Base-by-base conservation (phyloP, 2,888 invertebrate genomes). In the Chrysodeixis includens region DNA sequence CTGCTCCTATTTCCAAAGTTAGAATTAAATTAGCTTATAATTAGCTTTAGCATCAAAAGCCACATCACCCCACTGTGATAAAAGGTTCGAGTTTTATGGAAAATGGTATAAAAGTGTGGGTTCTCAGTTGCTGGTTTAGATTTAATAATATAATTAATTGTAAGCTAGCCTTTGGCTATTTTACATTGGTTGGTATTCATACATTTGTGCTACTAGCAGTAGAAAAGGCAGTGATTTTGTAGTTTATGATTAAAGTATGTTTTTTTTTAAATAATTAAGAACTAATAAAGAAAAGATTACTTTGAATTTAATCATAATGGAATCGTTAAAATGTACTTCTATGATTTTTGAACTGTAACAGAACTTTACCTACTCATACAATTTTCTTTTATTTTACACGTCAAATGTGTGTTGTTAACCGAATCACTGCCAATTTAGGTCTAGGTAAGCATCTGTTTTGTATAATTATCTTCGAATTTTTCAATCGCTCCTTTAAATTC, bases 1-100 rank as follows among this genome's bases (percentile, higher is more conserved):
- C 62, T 58, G 57, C 72, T 72, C 71, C 69, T 73, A 73, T 62
- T 54, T 74, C 61, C 58, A 75, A 75, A 22, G 20, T 67, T 73
- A 76, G 69, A 69, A 62, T 83, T 4, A 40, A 84, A 74, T 75
- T 84, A 85, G 82, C 74, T 69, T 84, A 78, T 78, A 74, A 76
- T 79, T 82, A 83, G 75, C 69, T 70, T 77, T 75, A 85, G 71
- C 79, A 77, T 75, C 22, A 65, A 10, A 74, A 79, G 84, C 93
- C 93, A 94, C 94, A 94, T 94, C 94, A 88, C 93, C 40, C 90
- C 91, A 86, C 94, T 94, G 94, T 94, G 94, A 94, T 94, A 94
- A 88, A n/a, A 87, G 92, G 93, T 90, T 88, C 82, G 93, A 85
- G 86, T 74, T 79, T 66, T 71, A 83, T 76, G 81, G 88, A 83